A percentile compares a stretch with the other conserved stretches of the same genome.
These are phyloP conservation scores for Telenomus remus DNA, from an alignment of 1,140 invertebrate species.

Conservation along the genomic window DNA sequence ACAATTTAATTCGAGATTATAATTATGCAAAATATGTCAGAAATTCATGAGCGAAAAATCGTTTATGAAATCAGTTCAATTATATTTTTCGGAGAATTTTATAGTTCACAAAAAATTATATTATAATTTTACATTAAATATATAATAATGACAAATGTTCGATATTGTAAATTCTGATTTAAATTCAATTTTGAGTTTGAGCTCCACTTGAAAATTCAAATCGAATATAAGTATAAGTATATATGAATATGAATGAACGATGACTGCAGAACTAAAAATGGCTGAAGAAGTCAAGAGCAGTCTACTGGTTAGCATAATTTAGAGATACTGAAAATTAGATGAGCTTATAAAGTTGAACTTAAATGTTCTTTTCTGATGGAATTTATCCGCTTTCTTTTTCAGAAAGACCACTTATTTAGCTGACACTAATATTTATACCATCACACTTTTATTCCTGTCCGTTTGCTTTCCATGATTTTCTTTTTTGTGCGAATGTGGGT, in stretches of 20 bases:
- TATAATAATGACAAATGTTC: too few relatives aligned
- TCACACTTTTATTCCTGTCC: slow-evolving; percentile 6
- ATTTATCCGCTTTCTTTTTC: slow-evolving; percentile 8
- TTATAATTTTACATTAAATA: too few relatives aligned
- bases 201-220: slow-evolving; percentile 10
- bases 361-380: slow-evolving; percentile 3
- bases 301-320: slow-evolving; percentile 70
- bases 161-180: too few relatives aligned
- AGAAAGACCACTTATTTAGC: slow-evolving; percentile 22
- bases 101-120: too few relatives aligned
- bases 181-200: too few relatives aligned
- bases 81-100: too few relatives aligned
- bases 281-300: slow-evolving; percentile 31
- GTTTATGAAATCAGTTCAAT: too few relatives aligned
- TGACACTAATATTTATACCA: slow-evolving; percentile 12
- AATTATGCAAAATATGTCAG: too few relatives aligned
- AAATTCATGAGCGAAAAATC: too few relatives aligned
- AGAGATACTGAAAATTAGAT: slow-evolving; percentile 59
- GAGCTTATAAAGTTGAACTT: slow-evolving; percentile 29
- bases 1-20: too few relatives aligned
- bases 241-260: slow-evolving; percentile 28
- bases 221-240: slow-evolving; percentile 18
- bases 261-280: slow-evolving; percentile 54
- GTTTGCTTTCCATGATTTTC: slow-evolving; percentile 14
- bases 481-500: neutral